phyloP scores from a whole-genome alignment of 1,140 invertebrate species.

The Eumeta japonica region DNA sequence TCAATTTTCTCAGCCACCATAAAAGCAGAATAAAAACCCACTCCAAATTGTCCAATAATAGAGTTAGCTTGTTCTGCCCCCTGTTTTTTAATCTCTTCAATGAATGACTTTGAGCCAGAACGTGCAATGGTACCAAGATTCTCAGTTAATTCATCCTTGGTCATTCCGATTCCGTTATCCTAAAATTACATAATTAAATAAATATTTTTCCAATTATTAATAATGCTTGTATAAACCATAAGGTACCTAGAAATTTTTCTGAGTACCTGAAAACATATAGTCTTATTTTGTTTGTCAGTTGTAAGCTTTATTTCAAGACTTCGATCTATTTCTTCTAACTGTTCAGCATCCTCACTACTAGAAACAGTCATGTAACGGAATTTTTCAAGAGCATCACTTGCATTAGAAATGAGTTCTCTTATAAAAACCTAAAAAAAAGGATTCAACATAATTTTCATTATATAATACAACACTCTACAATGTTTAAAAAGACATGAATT shows the following conservation, averaged over 20 bases:
- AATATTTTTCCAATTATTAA: too few species aligned
- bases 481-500: too few species aligned
- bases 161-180: conserved; percentile 95
- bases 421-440: conserved; percentile 77
- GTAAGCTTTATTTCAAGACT: conserved; percentile 84
- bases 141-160: conserved; percentile 83
- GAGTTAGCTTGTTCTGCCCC: conserved; percentile 64
- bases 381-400: conserved; percentile 95
- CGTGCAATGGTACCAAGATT: conserved; percentile 94
- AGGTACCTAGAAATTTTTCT: conserved; percentile 2
- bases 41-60: conserved; percentile 98
- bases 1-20: conserved; percentile 95
- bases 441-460: neutral
- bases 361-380: conserved; percentile 73
- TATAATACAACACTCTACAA: too few species aligned
- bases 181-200: conserved; percentile 30
- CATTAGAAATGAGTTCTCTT: conserved; percentile 93
- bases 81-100: conserved; percentile 80
- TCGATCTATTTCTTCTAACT: conserved; percentile 56
- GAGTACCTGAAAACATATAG: conserved; percentile 79
- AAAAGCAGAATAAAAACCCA: conserved; percentile 96
- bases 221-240: too few species aligned
- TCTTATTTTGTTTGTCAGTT: conserved; percentile 84
- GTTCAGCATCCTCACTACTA: conserved; percentile 46
- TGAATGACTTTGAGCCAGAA: conserved; percentile 92